A percentile compares a stretch with the other conserved stretches of the same genome.
phyloP scores from a whole-genome alignment of 2,888 invertebrate genomes.

The Andrena marginata region DNA sequence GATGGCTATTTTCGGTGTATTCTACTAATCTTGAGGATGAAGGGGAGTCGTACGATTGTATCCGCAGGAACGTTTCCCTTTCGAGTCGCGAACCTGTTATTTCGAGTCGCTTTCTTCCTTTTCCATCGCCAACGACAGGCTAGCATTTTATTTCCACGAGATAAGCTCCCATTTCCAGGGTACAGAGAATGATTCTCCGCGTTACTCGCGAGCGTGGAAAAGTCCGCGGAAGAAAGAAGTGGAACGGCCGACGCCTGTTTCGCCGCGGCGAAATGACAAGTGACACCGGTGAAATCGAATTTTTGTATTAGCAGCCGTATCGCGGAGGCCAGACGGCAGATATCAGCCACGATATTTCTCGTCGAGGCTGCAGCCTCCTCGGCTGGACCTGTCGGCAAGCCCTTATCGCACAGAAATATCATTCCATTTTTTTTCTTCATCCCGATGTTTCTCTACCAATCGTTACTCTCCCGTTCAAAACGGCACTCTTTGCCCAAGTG shows the following conservation, averaged over 20 bases:
- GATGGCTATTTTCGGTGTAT: no score
- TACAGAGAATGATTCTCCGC: background rate
- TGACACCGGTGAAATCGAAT: constrained; percentile 51
- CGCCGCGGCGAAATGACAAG: constrained; percentile 35
- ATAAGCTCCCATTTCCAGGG: background rate
- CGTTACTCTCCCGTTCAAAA: background rate
- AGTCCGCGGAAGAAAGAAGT: background rate
- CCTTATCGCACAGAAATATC: constrained; percentile 28
- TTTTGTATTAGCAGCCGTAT: constrained; percentile 43
- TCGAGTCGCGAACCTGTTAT: no score
- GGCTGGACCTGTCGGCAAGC: constrained; percentile 40
- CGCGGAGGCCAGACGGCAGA: constrained; percentile 31
- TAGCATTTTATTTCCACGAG: background rate
- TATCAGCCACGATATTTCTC: constrained; percentile 34
- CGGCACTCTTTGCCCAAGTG: background rate
- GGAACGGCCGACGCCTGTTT: constrained; percentile 13
- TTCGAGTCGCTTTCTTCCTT: background rate
- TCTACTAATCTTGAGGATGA: no score
- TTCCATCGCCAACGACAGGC: background rate
- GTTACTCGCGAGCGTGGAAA: background rate
- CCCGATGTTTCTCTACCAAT: constrained; percentile 1
- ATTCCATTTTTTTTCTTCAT: background rate
- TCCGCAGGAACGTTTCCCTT: no score
- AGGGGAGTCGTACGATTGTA: no score
- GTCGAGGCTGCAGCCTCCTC: constrained; percentile 14